Base-by-base conservation (phyloP, 2,888 invertebrate species). In the Cataglyphis livida region DNA sequence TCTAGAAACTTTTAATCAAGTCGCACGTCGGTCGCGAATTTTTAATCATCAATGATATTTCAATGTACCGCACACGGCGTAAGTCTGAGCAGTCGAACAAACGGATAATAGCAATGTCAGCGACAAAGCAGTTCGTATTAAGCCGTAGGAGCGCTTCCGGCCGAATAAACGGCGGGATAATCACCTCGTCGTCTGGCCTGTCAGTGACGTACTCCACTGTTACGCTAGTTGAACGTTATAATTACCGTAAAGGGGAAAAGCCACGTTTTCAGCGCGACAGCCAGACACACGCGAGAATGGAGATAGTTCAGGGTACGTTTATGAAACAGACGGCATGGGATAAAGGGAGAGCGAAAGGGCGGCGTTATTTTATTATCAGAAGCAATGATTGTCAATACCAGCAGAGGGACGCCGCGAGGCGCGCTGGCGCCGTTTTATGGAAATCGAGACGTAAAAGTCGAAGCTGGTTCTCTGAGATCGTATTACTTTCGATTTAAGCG, bases 351-450 rank as follows among this genome's bases (percentile, higher is more conserved):
- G 79, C 75, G 75, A 51, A 83, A 84, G 81, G 83, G 25, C 32
- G 59, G 57, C 25, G 76, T 66, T 76, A 83, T 81, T 83, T 86
- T 83, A 88, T 86, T 87, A 87, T 84, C 65, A 44, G 73, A 44
- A n/a, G 76, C 79, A 84, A 87, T 81, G 87, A 87, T 88, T 88
- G 87, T 85, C 85, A 83, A 81, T 70, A 81, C 32, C 87, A 87
- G 87, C 32, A 21, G 41, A 65, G 62, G 15, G n/a, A 62, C 61
- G 70, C 28, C 32, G 65, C 74, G 82, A 71, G 57, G 51, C 15
- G 15, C 70, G 48, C 12, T 44, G 12, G 35, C 25, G 35, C 44
- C 81, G 82, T 83, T 87, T 84, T 88, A 88, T 88, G 86, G 83
- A 84, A 87, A 84, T 84, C 76, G 82, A 81, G 76, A 84, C 61